Evolutionary conservation across 2,113 vertebrate genomes (phyloP), one percentile per base, ranked within the genome.

Genomic region (Todiramphus saurophagus): DNA sequence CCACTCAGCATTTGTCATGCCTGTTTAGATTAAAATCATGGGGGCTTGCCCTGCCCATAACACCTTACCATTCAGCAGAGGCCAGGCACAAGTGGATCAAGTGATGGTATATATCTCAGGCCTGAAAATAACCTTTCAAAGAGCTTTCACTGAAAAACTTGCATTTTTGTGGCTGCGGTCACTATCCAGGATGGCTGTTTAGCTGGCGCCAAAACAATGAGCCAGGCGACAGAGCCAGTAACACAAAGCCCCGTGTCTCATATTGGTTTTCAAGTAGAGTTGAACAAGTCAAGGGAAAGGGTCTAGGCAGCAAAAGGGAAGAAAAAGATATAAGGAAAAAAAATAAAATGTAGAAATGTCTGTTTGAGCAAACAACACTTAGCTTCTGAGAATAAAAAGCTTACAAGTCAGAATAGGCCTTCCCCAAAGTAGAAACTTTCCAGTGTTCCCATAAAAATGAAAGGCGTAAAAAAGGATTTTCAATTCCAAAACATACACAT

Each of bases 381-480:
- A 44, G 83, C 50, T 89, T 58, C 53, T 19, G 60, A 90, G 86
- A 93, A 89, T 93, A 79, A 90, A 90, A 93, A 50, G 66, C 83
- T 92, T 89, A 77, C 83, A 53, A 48, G 86, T 75, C 62, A 91
- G 92, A 92, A 48, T 7, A 93, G 82, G 15, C 60, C 63, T 84
- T 75, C 75, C 83, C 91, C 48, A 86, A 91, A 91, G 90, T 59
- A 94, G 83, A 92, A 92, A 66, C 90, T 95, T 92, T 97, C 89
- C 90, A 94, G 76, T 20, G 28, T 81, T 94, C 76, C 73, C 79
- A 87, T 92, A 96, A 96, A 97, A 96, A 94, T 75, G 76, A 93
- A 96, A 92, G 69, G 80, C 85, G 66, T 96, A 84, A 92, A 95
- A 85, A 53, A 90, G 86, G 93, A 93, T 93, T 97, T 96, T 89